Evolutionary conservation across 2,113 vertebrate genomes (phyloP), one percentile per base, ranked within the genome.

Genomic region (Puntigrus tetrazona): DNA sequence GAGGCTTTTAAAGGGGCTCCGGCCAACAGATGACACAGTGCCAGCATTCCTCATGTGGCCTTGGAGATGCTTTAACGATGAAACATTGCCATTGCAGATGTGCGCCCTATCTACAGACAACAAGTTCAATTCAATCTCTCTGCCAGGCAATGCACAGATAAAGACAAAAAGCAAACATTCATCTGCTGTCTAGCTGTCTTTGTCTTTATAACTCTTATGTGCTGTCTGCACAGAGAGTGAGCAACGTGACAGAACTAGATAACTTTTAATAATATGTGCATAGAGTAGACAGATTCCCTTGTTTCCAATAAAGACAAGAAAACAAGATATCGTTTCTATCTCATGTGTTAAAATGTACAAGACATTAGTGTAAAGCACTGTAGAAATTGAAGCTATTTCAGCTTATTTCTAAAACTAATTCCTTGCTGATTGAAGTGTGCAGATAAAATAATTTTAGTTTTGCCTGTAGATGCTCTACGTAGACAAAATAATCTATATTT

Each of bases 1-100:
- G 34, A 73, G 50, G 73, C 63, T 86, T 86, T 85, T 69, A 85
- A 85, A 82, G 52, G 63, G 59, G 70, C 63, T 87, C 82, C 36
- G 38, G 27, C n/a, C 73, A 73, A 43, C 25, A 65, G 31, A 85
- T 73, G 61, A 67, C 78, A 82, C 29, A 86, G 75, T 50, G 16
- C 52, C 43, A 72, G 73, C 70, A 16, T 78, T 61, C 70, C 82
- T 81, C 34, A 36, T 78, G 20, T 41, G 16, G 61, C 73, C 65
- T 84, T 84, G 72, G 73, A 88, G 80, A 73, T 78, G 63, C 79
- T 85, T 82, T 65, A 78, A 82, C n/a, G 63, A 83, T 85, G 78
- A 73, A 59, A 67, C 55, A 82, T 81, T 82, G 86, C 47, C 77
- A 65, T 47, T 20, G 76, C 13, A 79, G 67, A 74, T 43, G 18